Conservation (phyloP, 2,113 vertebrate species). For the Leiothrix lutea region DNA sequence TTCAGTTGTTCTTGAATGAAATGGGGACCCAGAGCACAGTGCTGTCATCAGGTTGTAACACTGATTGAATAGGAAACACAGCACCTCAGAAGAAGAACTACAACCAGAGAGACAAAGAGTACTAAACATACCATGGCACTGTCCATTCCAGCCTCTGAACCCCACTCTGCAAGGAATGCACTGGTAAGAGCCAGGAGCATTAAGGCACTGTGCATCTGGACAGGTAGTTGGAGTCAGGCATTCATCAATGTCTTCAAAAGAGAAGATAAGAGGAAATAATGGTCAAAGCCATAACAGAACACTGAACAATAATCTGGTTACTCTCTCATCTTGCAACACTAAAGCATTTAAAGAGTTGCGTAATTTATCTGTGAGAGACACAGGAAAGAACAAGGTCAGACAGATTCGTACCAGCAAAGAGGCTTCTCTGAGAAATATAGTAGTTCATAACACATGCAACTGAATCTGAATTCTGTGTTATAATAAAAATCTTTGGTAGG, state of each 20-base stretch:
- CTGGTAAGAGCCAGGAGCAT: constrained; percentile 84
- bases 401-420: neutral
- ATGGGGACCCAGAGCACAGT: neutral
- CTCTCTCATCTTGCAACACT: neutral
- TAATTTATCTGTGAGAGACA: neutral
- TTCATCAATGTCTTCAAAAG: constrained; percentile 86
- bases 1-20: neutral
- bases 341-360: neutral
- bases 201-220: constrained; percentile 87
- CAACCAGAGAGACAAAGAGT: neutral
- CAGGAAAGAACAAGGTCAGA: neutral
- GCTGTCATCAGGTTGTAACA: neutral
- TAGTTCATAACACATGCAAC: neutral
- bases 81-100: neutral
- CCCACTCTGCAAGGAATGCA: constrained; percentile 87
- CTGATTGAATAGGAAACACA: neutral
- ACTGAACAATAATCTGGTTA: neutral
- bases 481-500: neutral
- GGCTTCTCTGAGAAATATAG: neutral
- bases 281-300: neutral
- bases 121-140: constrained; percentile 83
- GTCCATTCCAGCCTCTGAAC: constrained; percentile 84
- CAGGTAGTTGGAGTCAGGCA: constrained; percentile 80
- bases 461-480: neutral
- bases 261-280: neutral